Conservation (phyloP, 2,888 invertebrate species). For the Troides helena region DNA sequence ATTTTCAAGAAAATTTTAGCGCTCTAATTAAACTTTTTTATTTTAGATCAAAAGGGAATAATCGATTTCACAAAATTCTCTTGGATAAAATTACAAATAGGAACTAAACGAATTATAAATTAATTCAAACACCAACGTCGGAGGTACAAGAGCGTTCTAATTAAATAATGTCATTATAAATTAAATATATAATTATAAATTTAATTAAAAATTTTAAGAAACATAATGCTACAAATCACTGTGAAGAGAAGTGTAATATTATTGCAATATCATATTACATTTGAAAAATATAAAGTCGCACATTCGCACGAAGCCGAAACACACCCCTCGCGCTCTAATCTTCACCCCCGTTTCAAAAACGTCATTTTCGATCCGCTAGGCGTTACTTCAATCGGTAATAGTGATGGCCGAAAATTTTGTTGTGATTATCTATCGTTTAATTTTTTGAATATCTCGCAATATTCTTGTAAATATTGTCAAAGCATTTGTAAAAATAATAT, state of each 20-base stretch:
- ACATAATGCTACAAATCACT: slow-evolving; percentile 27
- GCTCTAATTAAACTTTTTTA: background rate
- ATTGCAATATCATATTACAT: slow-evolving; percentile 41
- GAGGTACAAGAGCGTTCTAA: slow-evolving; percentile 37
- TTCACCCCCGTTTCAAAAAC: slow-evolving; percentile 52
- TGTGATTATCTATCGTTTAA: too few species aligned
- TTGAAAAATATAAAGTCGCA: slow-evolving; percentile 53
- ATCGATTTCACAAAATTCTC: too few species aligned
- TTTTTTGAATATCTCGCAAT: too few species aligned
- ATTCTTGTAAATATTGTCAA: too few species aligned
- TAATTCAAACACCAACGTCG: slow-evolving; percentile 52
- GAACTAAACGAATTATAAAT: slow-evolving; percentile 56
- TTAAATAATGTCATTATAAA: slow-evolving; percentile 24
- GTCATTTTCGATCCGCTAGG: slow-evolving; percentile 55
- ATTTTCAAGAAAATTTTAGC: background rate
- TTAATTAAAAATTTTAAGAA: slow-evolving; percentile 10
- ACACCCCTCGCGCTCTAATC: slow-evolving; percentile 45
- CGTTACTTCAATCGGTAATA: background rate
- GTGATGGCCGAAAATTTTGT: too few species aligned
- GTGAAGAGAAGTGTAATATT: slow-evolving; percentile 36
- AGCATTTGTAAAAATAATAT: too few species aligned
- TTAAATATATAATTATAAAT: slow-evolving; percentile 7
- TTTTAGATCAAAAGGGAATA: too few species aligned
- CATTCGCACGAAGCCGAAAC: slow-evolving; percentile 52
- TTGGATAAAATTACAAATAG: slow-evolving; percentile 37